Percentiles rank a stretch among this genome's conserved stretches.
phyloP scores from a whole-genome alignment of 2,888 invertebrate species.

The Noctua fimbriata region DNA sequence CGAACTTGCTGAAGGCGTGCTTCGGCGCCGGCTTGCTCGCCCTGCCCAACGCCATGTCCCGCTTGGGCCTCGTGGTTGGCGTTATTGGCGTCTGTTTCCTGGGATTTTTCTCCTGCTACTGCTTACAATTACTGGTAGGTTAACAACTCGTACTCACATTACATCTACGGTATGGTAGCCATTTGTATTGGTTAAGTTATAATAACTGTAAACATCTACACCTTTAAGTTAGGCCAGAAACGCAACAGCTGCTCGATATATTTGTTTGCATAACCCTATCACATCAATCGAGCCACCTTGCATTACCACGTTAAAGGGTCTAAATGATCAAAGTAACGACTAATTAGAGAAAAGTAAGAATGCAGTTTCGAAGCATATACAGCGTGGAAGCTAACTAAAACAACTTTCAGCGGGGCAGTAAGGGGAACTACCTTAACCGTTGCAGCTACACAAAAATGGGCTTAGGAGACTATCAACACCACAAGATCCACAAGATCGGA shows the following conservation, averaged over 20 bases:
- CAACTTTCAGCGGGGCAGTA: too few relatives aligned
- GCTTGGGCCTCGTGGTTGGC: conserved; percentile 91
- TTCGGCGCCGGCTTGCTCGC: conserved; percentile 98
- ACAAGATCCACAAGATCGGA: too few relatives aligned
- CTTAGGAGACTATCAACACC: too few relatives aligned
- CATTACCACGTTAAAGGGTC: too few relatives aligned
- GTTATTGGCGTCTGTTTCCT: conserved; percentile 91
- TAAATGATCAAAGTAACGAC: too few relatives aligned
- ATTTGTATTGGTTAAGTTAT: not conserved
- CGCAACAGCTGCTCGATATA: not conserved
- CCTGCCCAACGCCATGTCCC: conserved; percentile 92
- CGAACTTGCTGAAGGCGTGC: conserved; percentile 97
- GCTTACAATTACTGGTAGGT: conserved; percentile 93
- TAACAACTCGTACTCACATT: not conserved
- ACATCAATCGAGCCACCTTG: not conserved
- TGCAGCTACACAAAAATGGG: too few relatives aligned
- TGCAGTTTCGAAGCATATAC: too few relatives aligned
- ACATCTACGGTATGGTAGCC: not conserved
- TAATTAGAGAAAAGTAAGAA: too few relatives aligned
- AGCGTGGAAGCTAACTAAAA: too few relatives aligned
- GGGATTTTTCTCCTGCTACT: conserved; percentile 93
- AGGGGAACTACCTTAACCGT: too few relatives aligned
- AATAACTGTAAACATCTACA: not conserved
- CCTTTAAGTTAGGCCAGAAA: not conserved
- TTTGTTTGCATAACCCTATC: not conserved